Evolutionary conservation across 1,140 invertebrate species (phyloP).

Genomic region (Araneus ventricosus): DNA sequence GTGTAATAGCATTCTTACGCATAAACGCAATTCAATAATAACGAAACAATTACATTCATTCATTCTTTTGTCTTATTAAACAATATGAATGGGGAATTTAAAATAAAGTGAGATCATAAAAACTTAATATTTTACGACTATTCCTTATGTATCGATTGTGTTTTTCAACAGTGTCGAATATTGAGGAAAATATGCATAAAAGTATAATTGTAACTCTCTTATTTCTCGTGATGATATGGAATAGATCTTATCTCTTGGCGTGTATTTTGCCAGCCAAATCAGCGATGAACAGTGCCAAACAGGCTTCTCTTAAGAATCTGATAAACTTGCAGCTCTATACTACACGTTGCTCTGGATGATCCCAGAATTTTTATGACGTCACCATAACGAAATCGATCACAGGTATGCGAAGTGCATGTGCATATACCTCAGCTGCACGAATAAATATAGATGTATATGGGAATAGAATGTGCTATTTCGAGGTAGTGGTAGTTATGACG

Average conservation of each 20-base stretch:
- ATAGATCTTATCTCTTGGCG: neutral
- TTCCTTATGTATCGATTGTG: too few species aligned
- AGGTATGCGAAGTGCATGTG: neutral
- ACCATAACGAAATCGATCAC: neutral
- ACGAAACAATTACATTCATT: too few species aligned
- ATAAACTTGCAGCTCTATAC: neutral
- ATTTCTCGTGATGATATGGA: neutral
- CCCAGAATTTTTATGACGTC: constrained; percentile 29
- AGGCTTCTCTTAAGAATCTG: neutral
- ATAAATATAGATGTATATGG: constrained; percentile 8
- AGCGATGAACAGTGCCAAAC: neutral
- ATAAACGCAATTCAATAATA: too few species aligned
- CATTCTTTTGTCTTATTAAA: neutral
- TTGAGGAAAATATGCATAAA: too few species aligned
- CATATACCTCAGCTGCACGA: neutral
- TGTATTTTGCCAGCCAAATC: neutral
- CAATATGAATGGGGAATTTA: neutral
- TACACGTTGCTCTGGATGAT: constrained; percentile 4
- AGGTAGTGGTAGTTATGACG: constrained; percentile 26
- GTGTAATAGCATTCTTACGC: too few species aligned
- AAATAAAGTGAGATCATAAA: neutral
- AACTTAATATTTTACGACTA: too few species aligned
- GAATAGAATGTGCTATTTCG: neutral
- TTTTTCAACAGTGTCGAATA: too few species aligned
- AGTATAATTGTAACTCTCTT: neutral